Percentiles rank a stretch among this genome's conserved stretches.
These are phyloP conservation scores for Platichthys stellatus DNA, from an alignment of 2,113 vertebrate species.

Conservation along the genomic window DNA sequence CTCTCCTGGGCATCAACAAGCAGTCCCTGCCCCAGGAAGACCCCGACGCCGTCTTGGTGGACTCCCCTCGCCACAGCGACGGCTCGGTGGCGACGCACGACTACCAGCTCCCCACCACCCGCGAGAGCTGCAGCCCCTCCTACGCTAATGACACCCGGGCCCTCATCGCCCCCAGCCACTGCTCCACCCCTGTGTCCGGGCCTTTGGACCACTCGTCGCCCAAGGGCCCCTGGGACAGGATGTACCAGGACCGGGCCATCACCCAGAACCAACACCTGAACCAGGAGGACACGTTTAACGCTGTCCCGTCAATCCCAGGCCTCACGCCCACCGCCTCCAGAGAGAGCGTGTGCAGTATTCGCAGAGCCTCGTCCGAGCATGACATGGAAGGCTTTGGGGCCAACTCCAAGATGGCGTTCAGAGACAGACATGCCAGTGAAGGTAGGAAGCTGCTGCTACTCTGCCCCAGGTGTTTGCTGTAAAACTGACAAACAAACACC, in stretches of 20 bases:
- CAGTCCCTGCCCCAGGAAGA: slow-evolving; percentile 97
- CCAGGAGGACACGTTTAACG: slow-evolving; percentile 41
- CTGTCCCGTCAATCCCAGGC: slow-evolving; percentile 84
- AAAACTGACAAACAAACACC: neutral
- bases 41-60: slow-evolving; percentile 91
- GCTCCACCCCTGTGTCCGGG: slow-evolving; percentile 91
- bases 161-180: slow-evolving; percentile 90
- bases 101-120: slow-evolving; percentile 90
- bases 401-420: slow-evolving; percentile 88
- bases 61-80: slow-evolving; percentile 87
- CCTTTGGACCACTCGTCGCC: slow-evolving; percentile 96
- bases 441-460: slow-evolving; percentile 79
- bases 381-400: slow-evolving; percentile 91
- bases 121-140: slow-evolving; percentile 92
- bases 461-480: too few species aligned
- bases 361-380: slow-evolving; percentile 94
- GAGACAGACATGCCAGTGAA: slow-evolving; percentile 96
- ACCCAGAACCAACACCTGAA: slow-evolving; percentile 38
- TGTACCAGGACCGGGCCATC: slow-evolving; percentile 82
- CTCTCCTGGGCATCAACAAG: slow-evolving; percentile 91
- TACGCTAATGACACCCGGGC: slow-evolving; percentile 95
- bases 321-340: slow-evolving; percentile 88
- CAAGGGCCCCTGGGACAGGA: slow-evolving; percentile 89
- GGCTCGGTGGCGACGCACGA: slow-evolving; percentile 90
- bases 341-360: slow-evolving; percentile 91